phyloP scores from a whole-genome alignment of 2,888 invertebrate genomes.

The Zygogramma bicolorata region DNA sequence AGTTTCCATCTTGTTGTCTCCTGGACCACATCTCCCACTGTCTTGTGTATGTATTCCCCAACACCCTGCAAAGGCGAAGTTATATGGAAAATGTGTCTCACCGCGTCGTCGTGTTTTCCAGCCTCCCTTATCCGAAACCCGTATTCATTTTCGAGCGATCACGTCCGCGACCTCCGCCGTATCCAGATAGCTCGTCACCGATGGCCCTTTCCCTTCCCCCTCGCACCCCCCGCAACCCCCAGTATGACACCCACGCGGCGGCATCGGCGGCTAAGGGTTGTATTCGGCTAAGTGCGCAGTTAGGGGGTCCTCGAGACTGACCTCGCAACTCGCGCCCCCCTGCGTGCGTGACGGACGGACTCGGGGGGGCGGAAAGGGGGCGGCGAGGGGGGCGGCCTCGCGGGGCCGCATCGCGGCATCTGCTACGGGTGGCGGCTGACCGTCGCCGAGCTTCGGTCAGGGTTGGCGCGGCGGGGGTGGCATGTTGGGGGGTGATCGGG shows the following conservation, averaged over 20 bases:
- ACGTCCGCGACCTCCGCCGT: not conserved
- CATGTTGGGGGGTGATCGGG: too few relatives aligned
- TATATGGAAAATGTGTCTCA: too few relatives aligned
- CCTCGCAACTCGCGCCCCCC: constrained; percentile 46
- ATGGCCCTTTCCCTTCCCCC: not conserved
- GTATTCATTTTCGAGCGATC: not conserved
- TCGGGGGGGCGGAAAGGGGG: constrained; percentile 35
- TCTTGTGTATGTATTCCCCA: too few relatives aligned
- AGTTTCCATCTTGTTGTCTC: too few relatives aligned
- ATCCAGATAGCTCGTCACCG: not conserved
- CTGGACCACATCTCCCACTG: too few relatives aligned
- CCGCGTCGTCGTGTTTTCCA: too few relatives aligned
- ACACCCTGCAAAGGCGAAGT: too few relatives aligned
- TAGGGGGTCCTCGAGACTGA: constrained; percentile 34
- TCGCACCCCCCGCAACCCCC: not conserved
- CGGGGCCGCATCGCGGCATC: constrained; percentile 47
- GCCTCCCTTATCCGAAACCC: not conserved
- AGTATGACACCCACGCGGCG: constrained; percentile 4
- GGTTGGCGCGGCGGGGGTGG: not conserved
- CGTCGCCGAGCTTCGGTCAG: constrained; percentile 42
- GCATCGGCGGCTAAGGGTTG: not conserved
- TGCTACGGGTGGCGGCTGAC: constrained; percentile 46
- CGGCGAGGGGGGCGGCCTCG: constrained; percentile 25
- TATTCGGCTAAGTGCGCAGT: constrained; percentile 20
- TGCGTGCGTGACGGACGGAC: constrained; percentile 52